Percentiles rank a stretch among this genome's conserved stretches.
phyloP scores from a whole-genome alignment of 2,797 vertebrate genomes.

The Muscicapa comitata region DNA sequence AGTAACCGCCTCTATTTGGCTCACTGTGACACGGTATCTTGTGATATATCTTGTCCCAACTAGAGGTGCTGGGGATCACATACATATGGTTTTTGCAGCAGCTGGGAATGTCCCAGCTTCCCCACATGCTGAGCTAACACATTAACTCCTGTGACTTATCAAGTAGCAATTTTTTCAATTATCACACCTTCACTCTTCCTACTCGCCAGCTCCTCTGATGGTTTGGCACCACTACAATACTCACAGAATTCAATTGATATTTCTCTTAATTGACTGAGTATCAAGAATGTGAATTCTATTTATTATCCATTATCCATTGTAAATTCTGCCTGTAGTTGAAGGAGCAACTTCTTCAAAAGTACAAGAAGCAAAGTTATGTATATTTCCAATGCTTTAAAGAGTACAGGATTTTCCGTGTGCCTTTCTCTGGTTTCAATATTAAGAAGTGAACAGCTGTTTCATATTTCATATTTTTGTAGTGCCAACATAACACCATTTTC shows the following conservation, averaged over 20 bases:
- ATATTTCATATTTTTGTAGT: background rate
- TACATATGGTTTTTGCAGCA: conserved; percentile 48
- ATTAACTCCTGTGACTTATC: conserved; percentile 68
- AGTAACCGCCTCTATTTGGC: conserved; percentile 78
- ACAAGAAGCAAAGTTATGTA: background rate
- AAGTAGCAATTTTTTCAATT: conserved; percentile 77
- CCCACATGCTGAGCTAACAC: conserved; percentile 63
- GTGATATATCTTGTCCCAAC: conserved; percentile 76
- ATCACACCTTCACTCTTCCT: conserved; percentile 72
- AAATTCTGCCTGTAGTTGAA: background rate
- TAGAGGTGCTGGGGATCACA: conserved; percentile 69
- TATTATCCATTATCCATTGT: conserved; percentile 45
- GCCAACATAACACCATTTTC: background rate
- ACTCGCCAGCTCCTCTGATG: conserved; percentile 60
- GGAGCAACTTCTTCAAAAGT: background rate
- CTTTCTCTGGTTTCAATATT: background rate
- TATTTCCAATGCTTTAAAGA: background rate
- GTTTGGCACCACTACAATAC: conserved; percentile 68
- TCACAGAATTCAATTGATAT: conserved; percentile 61
- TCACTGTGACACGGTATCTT: conserved; percentile 71
- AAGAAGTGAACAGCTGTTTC: background rate
- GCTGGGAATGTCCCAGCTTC: conserved; percentile 71
- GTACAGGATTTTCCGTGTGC: background rate
- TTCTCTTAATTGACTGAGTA: conserved; percentile 70
- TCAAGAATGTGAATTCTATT: conserved; percentile 45